phyloP scores from a whole-genome alignment of 2,797 vertebrate species.

The Siniperca undulata region DNA sequence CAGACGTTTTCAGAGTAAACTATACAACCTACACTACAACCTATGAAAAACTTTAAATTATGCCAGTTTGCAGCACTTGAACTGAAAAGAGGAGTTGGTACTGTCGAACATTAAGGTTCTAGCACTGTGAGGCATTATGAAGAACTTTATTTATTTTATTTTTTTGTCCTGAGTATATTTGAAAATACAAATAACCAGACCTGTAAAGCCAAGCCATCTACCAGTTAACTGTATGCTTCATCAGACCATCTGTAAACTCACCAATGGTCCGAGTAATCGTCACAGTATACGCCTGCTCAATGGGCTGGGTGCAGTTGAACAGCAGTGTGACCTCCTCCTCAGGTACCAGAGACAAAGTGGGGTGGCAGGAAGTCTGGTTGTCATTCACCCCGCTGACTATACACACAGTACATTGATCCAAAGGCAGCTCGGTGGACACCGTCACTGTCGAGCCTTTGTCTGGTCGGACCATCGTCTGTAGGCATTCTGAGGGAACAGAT shows the following conservation, averaged over 20 bases:
- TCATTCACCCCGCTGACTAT: slow-evolving; percentile 55
- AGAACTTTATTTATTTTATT: too few species aligned
- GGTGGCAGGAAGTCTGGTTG: slow-evolving; percentile 48
- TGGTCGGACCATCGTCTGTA: slow-evolving; percentile 54
- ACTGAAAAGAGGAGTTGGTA: neutral
- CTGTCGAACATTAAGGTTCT: too few species aligned
- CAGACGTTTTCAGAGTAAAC: too few species aligned
- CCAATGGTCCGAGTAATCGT: slow-evolving; percentile 57
- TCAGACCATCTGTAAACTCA: slow-evolving; percentile 60
- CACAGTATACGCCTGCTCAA: slow-evolving; percentile 63
- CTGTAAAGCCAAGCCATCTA: neutral
- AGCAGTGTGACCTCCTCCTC: slow-evolving; percentile 68
- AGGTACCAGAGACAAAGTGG: slow-evolving; percentile 59
- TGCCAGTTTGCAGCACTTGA: neutral
- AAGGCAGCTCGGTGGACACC: slow-evolving; percentile 42
- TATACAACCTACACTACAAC: too few species aligned
- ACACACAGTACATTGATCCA: slow-evolving; percentile 71
- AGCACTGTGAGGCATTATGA: neutral
- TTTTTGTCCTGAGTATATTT: too few species aligned
- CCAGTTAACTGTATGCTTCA: neutral
- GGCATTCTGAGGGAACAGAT: slow-evolving; percentile 64
- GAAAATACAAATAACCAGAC: neutral
- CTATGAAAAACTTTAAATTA: neutral
- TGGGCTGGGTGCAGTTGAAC: slow-evolving; percentile 71
- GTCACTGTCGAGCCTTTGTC: slow-evolving; percentile 59